Base-by-base conservation (phyloP, 2,113 vertebrate species). In the Xerus inauris region DNA sequence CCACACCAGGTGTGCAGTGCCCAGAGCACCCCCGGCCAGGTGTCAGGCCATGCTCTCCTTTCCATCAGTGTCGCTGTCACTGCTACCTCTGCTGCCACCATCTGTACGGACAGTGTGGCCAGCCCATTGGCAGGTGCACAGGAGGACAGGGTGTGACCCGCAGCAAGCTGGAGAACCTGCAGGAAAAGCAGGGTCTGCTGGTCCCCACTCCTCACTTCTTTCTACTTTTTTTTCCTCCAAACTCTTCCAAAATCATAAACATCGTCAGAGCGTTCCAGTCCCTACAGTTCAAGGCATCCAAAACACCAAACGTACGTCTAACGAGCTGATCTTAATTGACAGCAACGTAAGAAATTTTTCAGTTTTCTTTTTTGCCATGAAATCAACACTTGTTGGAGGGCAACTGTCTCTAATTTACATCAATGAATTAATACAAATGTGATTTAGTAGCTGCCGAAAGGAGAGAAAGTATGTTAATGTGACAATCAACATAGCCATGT, bases 381-480 rank as follows among this genome's bases (percentile, higher is more conserved):
- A 93, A 93, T 45, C 20, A 87, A 94, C 94, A 77, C 69, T 81
- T 89, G 72, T 89, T 67, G 80, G 94, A 97, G 82, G 95, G 77
- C 79, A 87, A 89, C 95, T 89, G n/a, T 94, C 84, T 94, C 94
- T 95, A 95, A 97, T 96, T 94, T 96, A 95, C 97, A 96, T 93
- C 89, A 89, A 92, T 89, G 96, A 96, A 83, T 95, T 84, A 94
- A 94, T 94, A 93, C 89, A 96, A 97, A 96, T 96, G 89, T 93
- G 96, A 97, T 97, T 95, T 96, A 91, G 89, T 89, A 79, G 86
- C 71, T 90, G 87, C 93, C 45, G 91, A 93, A 82, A 79, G 79
- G 79, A 95, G 79, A 97, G 91, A 83, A 12, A 83, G 72, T 57
- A 67, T 73, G 88, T 81, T 91, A 97, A 97, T 87, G 59, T 1